Evolutionary conservation across 2,113 vertebrate species (phyloP), one percentile per base, ranked within the genome.

Genomic region (Ceratotherium simum): DNA sequence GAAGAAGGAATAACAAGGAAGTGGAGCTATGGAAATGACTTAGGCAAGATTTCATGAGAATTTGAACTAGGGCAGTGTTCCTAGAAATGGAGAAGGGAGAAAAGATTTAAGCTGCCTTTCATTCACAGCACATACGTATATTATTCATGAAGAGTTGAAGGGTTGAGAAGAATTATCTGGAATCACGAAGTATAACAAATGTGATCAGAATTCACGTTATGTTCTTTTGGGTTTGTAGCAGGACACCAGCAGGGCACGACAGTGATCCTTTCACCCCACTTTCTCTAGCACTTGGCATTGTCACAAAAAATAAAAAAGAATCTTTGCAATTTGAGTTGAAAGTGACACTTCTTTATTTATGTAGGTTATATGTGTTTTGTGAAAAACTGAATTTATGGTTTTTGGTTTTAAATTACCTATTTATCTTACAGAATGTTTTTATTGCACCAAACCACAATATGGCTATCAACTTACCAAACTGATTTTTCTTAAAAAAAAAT

Each of bases 331-430:
- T 92, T 70, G 73, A 29, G 0, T 76, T 90, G 4, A 51, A 70
- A 88, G 58, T 62, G 62, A 33, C 4, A 65, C 36, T 65, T 76
- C 27, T 64, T 78, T 96, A n/a, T 84, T 91, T 96, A n/a, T 75
- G 89, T 62, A 78, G 11, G 6, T 92, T 69, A 20, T 65, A 42
- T 11, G 2, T 78, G 5, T 92, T 95, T 80, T 80, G 70, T 84
- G 56, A 84, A 80, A 82, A 75, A 54, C 29, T n/a, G 18, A 83
- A 60, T 27, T 80, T 60, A 33, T 0, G 0, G 4, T 48, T 85
- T 80, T 90, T 46, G 3, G 16, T 75, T 96, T 82, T 79, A 84
- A 69, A 70, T 79, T 42, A 78, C 13, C 10, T 95, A 51, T 75
- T 87, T 9, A 65, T 65, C 23, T 92, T 90, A 23, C 12, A 72